These are phyloP conservation scores for Zygaena filipendulae DNA, from an alignment of 2,888 invertebrate species.

Conservation along the genomic window DNA sequence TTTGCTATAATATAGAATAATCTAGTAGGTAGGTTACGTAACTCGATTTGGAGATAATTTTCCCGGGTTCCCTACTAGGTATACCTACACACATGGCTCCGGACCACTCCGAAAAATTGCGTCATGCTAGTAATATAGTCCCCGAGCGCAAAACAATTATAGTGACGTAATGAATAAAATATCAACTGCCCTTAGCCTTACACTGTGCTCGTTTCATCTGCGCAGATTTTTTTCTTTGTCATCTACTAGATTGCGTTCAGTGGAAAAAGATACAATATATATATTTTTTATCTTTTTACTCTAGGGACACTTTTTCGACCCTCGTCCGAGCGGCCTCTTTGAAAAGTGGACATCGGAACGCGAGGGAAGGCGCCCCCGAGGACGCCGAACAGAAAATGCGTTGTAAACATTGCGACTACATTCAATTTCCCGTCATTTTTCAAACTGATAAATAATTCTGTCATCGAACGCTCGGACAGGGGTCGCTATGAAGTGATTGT, in stretches of 20 bases:
- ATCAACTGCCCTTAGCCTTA: conserved; percentile 33
- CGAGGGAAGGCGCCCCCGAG: conserved; percentile 66
- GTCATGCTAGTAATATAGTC: conserved; percentile 45
- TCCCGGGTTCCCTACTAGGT: too few species aligned
- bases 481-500: conserved; percentile 68
- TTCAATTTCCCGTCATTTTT: conserved; percentile 72
- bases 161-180: conserved; percentile 54
- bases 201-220: conserved; percentile 32
- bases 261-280: conserved; percentile 58
- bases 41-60: too few species aligned
- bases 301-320: conserved; percentile 68
- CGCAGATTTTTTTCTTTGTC: conserved; percentile 50
- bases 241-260: conserved; percentile 47
- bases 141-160: conserved; percentile 57
- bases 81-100: too few species aligned
- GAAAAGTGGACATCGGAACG: conserved; percentile 70
- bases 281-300: conserved; percentile 66
- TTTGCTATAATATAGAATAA: too few species aligned
- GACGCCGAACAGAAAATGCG: conserved; percentile 65
- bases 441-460: conserved; percentile 72
- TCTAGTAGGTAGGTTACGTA: too few species aligned
- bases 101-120: conserved; percentile 61
- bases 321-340: conserved; percentile 69
- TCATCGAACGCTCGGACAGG: conserved; percentile 68
- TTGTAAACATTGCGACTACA: conserved; percentile 71